Evolutionary conservation across 2,888 invertebrate genomes (phyloP), one percentile per base, ranked within the genome.

Genomic region (Ophion ellenae): DNA sequence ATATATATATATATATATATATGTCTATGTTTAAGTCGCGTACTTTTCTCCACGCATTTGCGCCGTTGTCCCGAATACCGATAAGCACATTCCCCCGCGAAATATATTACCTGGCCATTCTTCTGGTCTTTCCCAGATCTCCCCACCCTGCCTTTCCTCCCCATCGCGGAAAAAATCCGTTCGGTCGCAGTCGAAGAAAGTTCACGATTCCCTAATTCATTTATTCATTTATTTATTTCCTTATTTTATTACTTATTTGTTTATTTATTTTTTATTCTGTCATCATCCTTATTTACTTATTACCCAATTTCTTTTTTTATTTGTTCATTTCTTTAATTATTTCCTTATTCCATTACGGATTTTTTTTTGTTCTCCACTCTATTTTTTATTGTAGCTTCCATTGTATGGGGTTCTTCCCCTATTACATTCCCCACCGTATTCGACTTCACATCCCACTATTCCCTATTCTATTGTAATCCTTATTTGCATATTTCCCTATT

Each of bases 71-170:
- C 75, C 82, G 85, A 85, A 85, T 80, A 80, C 85, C 80, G 85
- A 85, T 83, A 80, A 73, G 80, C 53, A 64, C 74, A 61, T 79
- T 85, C 47, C 28, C 75, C 70, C 61, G 53, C 67, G 36, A 79
- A 67, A 80, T 71, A 71, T 73, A 53, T 64, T 71, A 80, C 73
- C 78, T 84, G 81, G 73, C 80, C 79, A 83, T 84, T 82, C 80
- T 84, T 71, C 86, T 86, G 82, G 82, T 82, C 80, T 82, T 86
- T 86, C 79, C 86, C 86, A 81, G 66, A 81, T 80, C 61, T 69
- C 53, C 45, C 47, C 24, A 53, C n/a, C 59, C 10, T 61, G 63
- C 40, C 14, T 67, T 45, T 66, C 76, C 53, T 67, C 36, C n/a
- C 28, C 24, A 20, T 53, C 11, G 17, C 10, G 36, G 36, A 67